Percentiles rank a stretch among this genome's conserved stretches.
phyloP scores from a whole-genome alignment of 2,888 invertebrate genomes.

The Troides helena region DNA sequence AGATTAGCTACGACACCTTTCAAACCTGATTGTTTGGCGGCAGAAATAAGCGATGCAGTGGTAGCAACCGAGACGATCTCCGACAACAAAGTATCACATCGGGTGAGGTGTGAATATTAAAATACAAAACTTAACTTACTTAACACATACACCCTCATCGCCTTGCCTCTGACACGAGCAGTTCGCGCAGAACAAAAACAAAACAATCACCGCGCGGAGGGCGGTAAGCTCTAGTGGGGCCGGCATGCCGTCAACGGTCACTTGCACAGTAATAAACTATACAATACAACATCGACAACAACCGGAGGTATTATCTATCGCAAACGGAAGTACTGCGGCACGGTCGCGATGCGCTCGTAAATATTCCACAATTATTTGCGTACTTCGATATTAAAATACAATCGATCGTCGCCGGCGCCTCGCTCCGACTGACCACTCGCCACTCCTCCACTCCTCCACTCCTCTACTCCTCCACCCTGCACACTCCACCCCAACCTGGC shows the following conservation, averaged over 20 bases:
- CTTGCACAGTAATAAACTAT: constrained; percentile 16
- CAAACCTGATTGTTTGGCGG: too few relatives aligned
- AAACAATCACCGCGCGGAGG: constrained; percentile 1
- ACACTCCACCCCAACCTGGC: neutral
- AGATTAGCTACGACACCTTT: too few relatives aligned
- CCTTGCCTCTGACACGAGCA: neutral
- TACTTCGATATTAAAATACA: constrained; percentile 12
- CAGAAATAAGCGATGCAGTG: too few relatives aligned
- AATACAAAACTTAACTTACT: constrained; percentile 7
- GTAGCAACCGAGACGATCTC: too few relatives aligned
- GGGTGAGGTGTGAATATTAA: neutral
- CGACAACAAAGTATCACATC: too few relatives aligned
- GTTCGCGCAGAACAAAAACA: constrained; percentile 8
- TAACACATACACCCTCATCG: constrained; percentile 13
- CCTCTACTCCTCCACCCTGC: too few relatives aligned
- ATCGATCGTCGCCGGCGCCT: constrained; percentile 8
- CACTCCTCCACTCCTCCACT: too few relatives aligned
- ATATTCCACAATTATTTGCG: constrained; percentile 26
- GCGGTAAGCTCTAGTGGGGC: too few relatives aligned
- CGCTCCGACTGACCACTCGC: constrained; percentile 7
- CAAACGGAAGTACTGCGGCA: constrained; percentile 10
- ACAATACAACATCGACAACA: constrained; percentile 16
- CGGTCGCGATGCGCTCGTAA: constrained; percentile 7
- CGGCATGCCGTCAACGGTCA: too few relatives aligned
- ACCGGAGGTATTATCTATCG: constrained; percentile 15